Conservation (phyloP, 2,797 vertebrate species). For the Mormyrus proboscirostris region DNA sequence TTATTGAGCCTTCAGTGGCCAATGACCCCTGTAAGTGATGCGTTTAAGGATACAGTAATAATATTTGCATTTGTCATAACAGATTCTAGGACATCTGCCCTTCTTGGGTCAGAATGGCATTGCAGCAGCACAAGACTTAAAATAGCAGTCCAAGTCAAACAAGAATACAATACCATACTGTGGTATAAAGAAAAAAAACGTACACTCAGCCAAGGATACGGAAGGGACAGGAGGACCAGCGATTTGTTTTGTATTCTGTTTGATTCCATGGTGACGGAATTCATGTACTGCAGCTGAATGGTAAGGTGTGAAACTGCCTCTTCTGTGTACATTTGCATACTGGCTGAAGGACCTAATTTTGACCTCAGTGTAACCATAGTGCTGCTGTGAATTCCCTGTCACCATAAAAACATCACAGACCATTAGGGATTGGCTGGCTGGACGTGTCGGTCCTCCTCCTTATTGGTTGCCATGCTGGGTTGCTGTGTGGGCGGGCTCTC, state of each 20-base stretch:
- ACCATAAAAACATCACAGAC: neutral
- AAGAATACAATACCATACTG: neutral
- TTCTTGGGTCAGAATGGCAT: neutral
- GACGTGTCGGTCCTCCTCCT: neutral
- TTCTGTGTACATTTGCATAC: constrained; percentile 13
- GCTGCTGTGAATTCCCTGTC: neutral
- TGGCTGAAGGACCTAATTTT: constrained; percentile 2
- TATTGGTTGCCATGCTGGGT: neutral
- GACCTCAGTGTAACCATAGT: neutral
- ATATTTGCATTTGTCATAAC: neutral
- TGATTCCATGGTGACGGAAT: constrained; percentile 8
- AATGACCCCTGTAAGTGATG: neutral
- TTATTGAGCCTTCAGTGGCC: neutral
- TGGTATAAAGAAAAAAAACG: neutral
- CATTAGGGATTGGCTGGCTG: constrained; percentile 1
- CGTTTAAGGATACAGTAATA: neutral
- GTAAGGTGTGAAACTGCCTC: neutral
- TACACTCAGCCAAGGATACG: neutral
- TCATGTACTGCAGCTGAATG: neutral
- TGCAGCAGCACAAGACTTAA: neutral
- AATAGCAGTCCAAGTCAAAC: neutral
- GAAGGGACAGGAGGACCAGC: neutral
- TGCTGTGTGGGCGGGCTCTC: constrained; percentile 13
- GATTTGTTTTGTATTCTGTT: neutral
- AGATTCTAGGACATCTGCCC: neutral